Base-by-base conservation (phyloP, 2,113 vertebrate species). In the Stigmatopora nigra region DNA sequence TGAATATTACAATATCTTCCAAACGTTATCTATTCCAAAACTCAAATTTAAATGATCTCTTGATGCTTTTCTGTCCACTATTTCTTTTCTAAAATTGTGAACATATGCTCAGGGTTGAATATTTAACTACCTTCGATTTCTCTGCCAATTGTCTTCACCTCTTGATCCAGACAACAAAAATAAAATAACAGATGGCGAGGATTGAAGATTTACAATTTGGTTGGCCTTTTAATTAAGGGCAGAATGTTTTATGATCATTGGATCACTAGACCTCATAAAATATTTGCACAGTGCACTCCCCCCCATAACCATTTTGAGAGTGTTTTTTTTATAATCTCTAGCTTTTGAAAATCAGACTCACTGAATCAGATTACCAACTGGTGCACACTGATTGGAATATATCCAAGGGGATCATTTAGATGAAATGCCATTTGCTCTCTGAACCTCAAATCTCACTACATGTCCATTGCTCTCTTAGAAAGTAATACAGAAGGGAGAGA, bases 351-450 rank as follows among this genome's bases (percentile, higher is more conserved):
- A 47, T 79, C 79, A 64, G 75, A 51, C 68, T 38, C 47, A 35
- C 73, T 71, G 76, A 68, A 76, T 83, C 80, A 84, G 84, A 84
- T 87, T 83, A 87, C 82, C 70, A 73, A 49, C 0, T 52, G 36
- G 61, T 76, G 81, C 80, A 81, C 4, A 49, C 56, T 59, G 71
- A 72, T 71, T 82, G 85, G 80, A 82, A 66, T 7, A 52, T 59
- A 55, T 79, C 71, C 82, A 79, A 20, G 3, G 12, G 20, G 69
- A 72, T 70, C 75, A 67, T 83, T 82, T 72, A 68, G 70, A 78
- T 80, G 46, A 73, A 73, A 76, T 31, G 10, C 13, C 60, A 25
- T 67, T 81, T 71, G 63, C 6, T 61, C 78, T 56, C 20, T 73
- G 71, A 56, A 77, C 71, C 64, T 68, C 52, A 0, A 25, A 66